Evolutionary conservation across 2,888 invertebrate genomes (phyloP).

Genomic region (Mesorhabditis belari): DNA sequence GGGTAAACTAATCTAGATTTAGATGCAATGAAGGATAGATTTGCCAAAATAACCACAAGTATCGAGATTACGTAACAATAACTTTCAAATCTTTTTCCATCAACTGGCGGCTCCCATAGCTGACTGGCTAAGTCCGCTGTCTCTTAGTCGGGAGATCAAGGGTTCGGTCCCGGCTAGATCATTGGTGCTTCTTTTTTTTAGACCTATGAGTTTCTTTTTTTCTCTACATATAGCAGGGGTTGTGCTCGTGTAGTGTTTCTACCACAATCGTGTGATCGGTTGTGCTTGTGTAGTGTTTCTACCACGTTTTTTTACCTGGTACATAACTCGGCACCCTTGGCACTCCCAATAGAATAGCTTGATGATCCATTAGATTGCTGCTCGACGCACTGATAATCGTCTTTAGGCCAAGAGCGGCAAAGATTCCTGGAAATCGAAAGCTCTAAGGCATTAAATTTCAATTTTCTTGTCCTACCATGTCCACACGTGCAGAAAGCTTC

Average conservation of each 20-base stretch:
- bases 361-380: background rate
- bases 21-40: too few relatives aligned
- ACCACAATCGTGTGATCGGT: too few relatives aligned
- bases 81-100: too few relatives aligned
- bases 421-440: conserved; percentile 10
- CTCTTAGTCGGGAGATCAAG: too few relatives aligned
- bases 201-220: background rate
- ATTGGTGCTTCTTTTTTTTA: too few relatives aligned
- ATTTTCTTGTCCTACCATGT: background rate
- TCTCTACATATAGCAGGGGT: too few relatives aligned
- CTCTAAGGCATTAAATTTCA: background rate
- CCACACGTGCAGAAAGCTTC: background rate
- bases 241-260: too few relatives aligned
- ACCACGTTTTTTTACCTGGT: background rate
- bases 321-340: background rate
- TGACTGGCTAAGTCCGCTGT: background rate
- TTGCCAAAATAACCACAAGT: too few relatives aligned
- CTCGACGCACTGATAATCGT: conserved; percentile 1
- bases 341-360: background rate
- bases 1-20: too few relatives aligned
- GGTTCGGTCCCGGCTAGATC: too few relatives aligned
- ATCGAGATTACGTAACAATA: too few relatives aligned
- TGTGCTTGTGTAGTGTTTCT: background rate
- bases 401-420: conserved; percentile 17
- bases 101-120: too few relatives aligned